phyloP scores from a whole-genome alignment of 2,113 vertebrate species.

The Strix aluco region DNA sequence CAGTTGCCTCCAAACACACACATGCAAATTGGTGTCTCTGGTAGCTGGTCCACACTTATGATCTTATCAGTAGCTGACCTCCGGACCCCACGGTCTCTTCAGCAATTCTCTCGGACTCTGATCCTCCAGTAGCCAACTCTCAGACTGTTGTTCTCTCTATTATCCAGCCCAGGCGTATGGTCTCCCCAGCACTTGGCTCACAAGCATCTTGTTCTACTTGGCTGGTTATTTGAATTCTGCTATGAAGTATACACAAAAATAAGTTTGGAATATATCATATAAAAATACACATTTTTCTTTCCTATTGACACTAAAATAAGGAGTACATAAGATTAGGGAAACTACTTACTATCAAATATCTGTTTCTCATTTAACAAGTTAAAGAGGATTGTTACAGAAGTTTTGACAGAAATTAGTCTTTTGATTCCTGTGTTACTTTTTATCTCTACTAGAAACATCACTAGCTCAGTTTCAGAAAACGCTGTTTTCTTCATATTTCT shows the following conservation, averaged over 20 bases:
- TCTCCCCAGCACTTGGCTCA: background rate
- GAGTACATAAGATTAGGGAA: background rate
- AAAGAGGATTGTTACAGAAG: background rate
- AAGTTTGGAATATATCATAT: background rate
- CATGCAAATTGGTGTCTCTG: background rate
- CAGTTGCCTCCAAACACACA: background rate
- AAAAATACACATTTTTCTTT: background rate
- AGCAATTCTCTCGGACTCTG: background rate
- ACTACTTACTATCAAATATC: background rate
- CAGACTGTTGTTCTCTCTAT: background rate
- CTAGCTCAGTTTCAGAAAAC: slow-evolving; percentile 1
- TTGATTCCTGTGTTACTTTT: background rate
- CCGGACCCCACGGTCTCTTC: background rate
- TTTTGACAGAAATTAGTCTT: background rate
- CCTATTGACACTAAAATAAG: background rate
- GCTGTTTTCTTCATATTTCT: background rate
- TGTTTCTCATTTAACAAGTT: background rate
- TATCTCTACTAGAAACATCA: slow-evolving; percentile 39
- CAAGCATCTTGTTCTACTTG: background rate
- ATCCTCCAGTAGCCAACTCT: background rate
- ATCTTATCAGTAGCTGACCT: background rate
- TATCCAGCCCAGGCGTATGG: background rate
- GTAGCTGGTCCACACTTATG: background rate
- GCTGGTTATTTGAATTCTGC: background rate
- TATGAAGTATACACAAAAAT: background rate